A percentile compares a stretch with the other conserved stretches of the same genome.
Evolutionary conservation across 2,113 vertebrate species (phyloP).

Genomic region (Thermophis baileyi): DNA sequence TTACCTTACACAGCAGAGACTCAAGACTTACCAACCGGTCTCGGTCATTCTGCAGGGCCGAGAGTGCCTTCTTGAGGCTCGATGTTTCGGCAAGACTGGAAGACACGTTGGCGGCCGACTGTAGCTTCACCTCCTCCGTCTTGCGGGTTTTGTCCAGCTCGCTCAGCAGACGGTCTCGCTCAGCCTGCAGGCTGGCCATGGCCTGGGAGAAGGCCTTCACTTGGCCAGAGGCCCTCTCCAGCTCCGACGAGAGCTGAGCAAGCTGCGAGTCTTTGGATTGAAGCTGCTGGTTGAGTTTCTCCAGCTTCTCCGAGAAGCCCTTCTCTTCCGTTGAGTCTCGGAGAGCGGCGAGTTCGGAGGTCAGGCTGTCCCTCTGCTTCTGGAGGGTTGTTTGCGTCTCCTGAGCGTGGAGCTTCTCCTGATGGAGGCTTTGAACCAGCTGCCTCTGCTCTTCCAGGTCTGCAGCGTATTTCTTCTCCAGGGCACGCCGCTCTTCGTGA

Average conservation of each 20-base stretch:
- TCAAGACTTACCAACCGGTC: conserved; percentile 83
- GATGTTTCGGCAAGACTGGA: conserved; percentile 74
- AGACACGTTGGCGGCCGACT: conserved; percentile 23
- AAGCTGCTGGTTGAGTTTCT: conserved; percentile 62
- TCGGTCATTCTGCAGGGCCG: conserved; percentile 88
- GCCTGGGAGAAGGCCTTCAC: conserved; percentile 69
- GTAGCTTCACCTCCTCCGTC: conserved; percentile 61
- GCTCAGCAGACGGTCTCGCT: conserved; percentile 64
- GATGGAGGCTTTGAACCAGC: conserved; percentile 42
- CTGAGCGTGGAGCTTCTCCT: conserved; percentile 55
- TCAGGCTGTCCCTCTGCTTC: conserved; percentile 39
- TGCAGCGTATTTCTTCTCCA: conserved; percentile 58
- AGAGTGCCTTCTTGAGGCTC: conserved; percentile 87
- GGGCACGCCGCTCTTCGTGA: conserved; percentile 63
- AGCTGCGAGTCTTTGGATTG: conserved; percentile 66
- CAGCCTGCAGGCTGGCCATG: conserved; percentile 71
- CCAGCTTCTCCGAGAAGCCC: conserved; percentile 44
- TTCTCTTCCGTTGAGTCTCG: conserved; percentile 41
- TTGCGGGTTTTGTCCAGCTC: conserved; percentile 52
- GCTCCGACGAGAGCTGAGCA: conserved; percentile 58
- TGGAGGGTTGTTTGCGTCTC: conserved; percentile 34
- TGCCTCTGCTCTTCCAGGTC: conserved; percentile 53
- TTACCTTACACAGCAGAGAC: conserved; percentile 1
- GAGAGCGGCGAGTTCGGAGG: conserved; percentile 52
- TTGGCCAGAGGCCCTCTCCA: conserved; percentile 73